phyloP scores from a whole-genome alignment of 2,113 vertebrate genomes.

The Eurypyga helias region DNA sequence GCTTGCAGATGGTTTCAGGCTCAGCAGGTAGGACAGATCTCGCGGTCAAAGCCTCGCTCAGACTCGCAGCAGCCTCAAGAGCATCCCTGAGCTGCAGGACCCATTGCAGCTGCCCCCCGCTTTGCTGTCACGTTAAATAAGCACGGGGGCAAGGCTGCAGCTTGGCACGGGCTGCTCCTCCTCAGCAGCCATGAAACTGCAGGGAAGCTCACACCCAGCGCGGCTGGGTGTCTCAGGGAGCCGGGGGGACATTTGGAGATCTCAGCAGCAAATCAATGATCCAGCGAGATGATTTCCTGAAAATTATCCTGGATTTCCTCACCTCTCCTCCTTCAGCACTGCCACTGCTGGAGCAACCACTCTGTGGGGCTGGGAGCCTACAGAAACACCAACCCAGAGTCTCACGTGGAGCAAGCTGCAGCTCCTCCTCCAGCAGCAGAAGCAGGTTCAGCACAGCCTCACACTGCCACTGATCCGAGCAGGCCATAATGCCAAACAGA shows the following conservation, averaged over 20 bases:
- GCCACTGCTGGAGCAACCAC: rapidly evolving
- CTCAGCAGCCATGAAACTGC: background rate
- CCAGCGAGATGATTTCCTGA: background rate
- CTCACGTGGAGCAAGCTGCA: rapidly evolving
- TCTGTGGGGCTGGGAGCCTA: background rate
- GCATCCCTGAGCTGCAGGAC: background rate
- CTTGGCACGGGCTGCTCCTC: background rate
- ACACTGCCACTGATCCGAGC: background rate
- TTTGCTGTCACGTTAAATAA: background rate
- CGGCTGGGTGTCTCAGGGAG: background rate
- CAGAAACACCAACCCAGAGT: background rate
- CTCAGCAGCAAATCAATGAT: background rate
- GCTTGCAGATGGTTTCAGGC: background rate
- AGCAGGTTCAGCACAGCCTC: background rate
- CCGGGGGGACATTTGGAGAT: background rate
- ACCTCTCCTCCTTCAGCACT: background rate
- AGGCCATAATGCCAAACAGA: background rate
- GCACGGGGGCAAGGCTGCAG: background rate
- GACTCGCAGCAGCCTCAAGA: rapidly evolving
- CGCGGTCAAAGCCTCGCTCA: background rate
- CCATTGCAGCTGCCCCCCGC: rapidly evolving
- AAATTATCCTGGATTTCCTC: background rate
- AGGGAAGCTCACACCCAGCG: background rate
- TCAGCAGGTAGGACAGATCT: background rate
- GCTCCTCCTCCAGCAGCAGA: background rate